A percentile compares a stretch with the other conserved stretches of the same genome.
phyloP scores from a whole-genome alignment of 2,888 invertebrate species.

The Cheilosia vernalis region DNA sequence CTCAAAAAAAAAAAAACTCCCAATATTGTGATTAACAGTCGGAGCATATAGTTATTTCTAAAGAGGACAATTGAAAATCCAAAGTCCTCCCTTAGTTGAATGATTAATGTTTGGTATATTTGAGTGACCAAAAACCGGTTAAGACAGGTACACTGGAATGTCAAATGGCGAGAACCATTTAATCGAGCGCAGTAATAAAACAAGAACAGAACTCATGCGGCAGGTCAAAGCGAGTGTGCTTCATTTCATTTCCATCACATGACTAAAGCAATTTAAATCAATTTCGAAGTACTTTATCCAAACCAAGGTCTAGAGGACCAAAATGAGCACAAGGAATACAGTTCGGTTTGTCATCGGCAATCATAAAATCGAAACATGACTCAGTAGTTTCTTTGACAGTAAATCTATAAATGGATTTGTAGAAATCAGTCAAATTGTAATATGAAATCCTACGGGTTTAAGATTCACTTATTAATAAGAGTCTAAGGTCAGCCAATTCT shows the following conservation, averaged over 20 bases:
- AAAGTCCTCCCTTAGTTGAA: no score
- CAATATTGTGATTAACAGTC: no score
- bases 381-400: not conserved
- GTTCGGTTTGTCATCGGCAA: not conserved
- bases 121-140: not conserved
- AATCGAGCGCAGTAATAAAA: not conserved
- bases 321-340: not conserved
- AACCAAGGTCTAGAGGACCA: not conserved
- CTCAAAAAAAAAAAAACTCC: no score
- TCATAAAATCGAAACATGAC: not conserved
- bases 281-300: slow-evolving; percentile 8
- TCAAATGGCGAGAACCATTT: not conserved
- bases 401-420: not conserved
- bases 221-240: not conserved
- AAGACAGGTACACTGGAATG: not conserved
- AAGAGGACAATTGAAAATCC: no score
- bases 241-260: not conserved
- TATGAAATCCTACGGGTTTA: not conserved
- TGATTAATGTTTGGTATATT: no score
- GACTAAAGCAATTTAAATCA: not conserved
- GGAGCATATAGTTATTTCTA: no score
- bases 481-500: not conserved
- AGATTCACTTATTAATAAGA: not conserved
- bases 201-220: not conserved
- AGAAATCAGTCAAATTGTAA: not conserved